These are phyloP conservation scores for Ceuthmochares aereus DNA, from an alignment of 2,113 vertebrate species.

Conservation along the genomic window DNA sequence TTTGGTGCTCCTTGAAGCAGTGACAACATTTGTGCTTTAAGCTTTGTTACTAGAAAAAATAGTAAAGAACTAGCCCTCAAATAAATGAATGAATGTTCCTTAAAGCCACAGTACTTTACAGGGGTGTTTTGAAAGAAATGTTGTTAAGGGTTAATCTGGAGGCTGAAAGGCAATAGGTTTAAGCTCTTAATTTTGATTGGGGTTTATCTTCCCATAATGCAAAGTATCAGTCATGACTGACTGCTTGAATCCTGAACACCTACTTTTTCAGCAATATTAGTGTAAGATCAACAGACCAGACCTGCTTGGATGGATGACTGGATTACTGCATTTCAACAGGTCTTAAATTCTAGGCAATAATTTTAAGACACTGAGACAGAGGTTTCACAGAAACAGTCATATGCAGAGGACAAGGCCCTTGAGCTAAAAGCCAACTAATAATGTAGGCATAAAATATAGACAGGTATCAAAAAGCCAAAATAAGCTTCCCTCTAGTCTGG, in stretches of 20 bases:
- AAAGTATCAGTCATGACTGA: background rate
- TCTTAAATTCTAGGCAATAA: slow-evolving; percentile 1
- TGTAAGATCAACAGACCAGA: background rate
- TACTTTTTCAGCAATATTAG: background rate
- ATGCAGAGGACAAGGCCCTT: background rate
- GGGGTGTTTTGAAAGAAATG: background rate
- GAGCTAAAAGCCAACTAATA: background rate
- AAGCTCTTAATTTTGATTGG: background rate
- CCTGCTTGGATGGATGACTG: background rate
- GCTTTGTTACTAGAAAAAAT: background rate
- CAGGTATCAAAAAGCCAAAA: background rate
- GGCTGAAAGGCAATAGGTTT: background rate
- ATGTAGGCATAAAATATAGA: background rate
- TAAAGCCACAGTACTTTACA: background rate
- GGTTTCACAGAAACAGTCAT: background rate
- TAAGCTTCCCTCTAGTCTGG: background rate
- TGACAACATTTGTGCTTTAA: background rate
- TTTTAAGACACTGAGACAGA: background rate
- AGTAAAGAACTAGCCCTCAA: background rate
- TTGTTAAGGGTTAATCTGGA: background rate
- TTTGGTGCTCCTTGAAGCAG: background rate
- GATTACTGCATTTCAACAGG: background rate
- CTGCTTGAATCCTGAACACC: background rate
- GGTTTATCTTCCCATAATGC: background rate
- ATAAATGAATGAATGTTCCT: background rate